These are phyloP conservation scores for Littorina saxatilis DNA, from an alignment of 1,140 invertebrate species.

Conservation along the genomic window DNA sequence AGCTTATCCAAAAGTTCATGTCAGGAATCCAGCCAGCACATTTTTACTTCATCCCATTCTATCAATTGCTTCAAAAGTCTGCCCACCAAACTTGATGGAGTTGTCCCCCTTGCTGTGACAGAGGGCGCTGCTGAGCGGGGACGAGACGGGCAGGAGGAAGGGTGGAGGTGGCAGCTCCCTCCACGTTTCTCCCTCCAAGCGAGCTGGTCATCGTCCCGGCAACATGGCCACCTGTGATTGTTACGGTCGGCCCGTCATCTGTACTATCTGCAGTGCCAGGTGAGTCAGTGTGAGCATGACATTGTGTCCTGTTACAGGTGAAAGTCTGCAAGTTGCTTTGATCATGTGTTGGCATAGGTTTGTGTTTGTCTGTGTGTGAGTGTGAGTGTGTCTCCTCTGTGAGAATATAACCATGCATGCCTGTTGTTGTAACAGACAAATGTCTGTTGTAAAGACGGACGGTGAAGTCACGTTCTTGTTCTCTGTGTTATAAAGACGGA, in stretches of 20 bases:
- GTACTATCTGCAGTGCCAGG: constrained; percentile 66
- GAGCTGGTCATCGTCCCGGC: background rate
- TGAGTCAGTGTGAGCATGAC: constrained; percentile 37
- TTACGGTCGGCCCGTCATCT: constrained; percentile 66
- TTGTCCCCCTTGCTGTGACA: too few species aligned
- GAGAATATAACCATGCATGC: too few species aligned
- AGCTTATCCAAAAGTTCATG: too few species aligned
- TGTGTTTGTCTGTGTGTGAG: background rate
- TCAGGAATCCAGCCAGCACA: too few species aligned
- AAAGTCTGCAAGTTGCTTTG: constrained; percentile 3
- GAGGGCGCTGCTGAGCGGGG: background rate
- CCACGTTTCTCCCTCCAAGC: background rate
- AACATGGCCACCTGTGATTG: constrained; percentile 57
- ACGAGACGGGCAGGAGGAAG: background rate
- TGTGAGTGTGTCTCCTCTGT: background rate
- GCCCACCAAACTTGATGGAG: too few species aligned
- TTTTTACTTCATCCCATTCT: too few species aligned
- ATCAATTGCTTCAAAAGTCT: too few species aligned
- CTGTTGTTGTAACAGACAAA: too few species aligned
- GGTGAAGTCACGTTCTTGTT: too few species aligned
- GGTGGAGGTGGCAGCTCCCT: background rate
- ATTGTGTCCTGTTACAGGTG: background rate
- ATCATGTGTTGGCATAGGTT: background rate
- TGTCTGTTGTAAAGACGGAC: too few species aligned
- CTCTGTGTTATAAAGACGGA: too few species aligned